Conservation (phyloP, 2,113 vertebrate genomes). For the Pituophis catenifer region DNA sequence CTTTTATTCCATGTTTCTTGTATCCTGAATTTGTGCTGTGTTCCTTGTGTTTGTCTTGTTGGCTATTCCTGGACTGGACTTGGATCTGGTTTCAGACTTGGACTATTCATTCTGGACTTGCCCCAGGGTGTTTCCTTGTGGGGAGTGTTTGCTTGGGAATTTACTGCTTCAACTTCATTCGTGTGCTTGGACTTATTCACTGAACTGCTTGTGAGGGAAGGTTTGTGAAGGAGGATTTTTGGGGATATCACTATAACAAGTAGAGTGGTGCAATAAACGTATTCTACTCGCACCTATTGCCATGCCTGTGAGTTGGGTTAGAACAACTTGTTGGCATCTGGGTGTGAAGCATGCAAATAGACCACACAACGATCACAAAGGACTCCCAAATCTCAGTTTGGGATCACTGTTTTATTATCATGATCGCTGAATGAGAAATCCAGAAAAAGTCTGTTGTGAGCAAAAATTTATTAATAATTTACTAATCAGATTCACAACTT, state of each 20-base stretch:
- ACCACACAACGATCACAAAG: neutral
- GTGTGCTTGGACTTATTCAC: neutral
- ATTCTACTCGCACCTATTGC: neutral
- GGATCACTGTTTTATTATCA: neutral
- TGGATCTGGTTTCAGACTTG: neutral
- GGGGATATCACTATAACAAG: neutral
- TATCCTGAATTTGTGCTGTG: neutral
- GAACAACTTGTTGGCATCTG: neutral
- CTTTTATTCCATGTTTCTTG: neutral
- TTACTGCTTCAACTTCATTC: neutral
- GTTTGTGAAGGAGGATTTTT: neutral
- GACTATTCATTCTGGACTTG: neutral
- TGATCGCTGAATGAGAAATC: neutral
- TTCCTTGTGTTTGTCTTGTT: neutral
- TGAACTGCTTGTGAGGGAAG: neutral
- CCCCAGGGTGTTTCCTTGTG: neutral
- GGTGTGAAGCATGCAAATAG: neutral
- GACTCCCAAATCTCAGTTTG: neutral
- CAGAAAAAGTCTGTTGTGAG: neutral
- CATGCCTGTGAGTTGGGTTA: neutral
- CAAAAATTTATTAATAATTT: neutral
- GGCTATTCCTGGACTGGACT: neutral
- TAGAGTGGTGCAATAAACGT: neutral
- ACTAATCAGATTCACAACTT: too few species aligned
- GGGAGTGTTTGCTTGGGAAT: neutral